Percentiles rank a stretch among this genome's conserved stretches.
phyloP scores from a whole-genome alignment of 2,888 invertebrate genomes.

The Hydroisotoma schaefferi region DNA sequence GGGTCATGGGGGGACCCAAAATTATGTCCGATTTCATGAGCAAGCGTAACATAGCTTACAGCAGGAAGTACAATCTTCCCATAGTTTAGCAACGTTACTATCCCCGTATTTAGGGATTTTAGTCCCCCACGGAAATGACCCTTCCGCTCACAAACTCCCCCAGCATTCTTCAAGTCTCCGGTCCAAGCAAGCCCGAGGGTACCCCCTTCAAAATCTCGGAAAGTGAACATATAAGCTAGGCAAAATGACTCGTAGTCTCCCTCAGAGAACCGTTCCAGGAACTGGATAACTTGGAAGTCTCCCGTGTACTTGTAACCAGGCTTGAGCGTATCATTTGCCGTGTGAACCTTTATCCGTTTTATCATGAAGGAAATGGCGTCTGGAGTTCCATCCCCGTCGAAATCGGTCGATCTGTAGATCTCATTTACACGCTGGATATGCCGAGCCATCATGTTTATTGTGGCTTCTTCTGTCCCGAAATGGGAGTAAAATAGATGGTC shows the following conservation, averaged over 20 bases:
- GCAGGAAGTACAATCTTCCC: slow-evolving; percentile 97
- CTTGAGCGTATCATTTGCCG: slow-evolving; percentile 70
- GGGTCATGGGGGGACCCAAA: slow-evolving; percentile 98
- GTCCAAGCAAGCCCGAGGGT: slow-evolving; percentile 98
- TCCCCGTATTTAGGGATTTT: slow-evolving; percentile 95
- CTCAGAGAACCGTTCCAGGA: slow-evolving; percentile 92
- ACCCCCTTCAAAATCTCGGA: slow-evolving; percentile 92
- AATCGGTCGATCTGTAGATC: slow-evolving; percentile 63
- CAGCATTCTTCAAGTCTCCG: slow-evolving; percentile 83
- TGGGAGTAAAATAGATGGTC: slow-evolving; percentile 94
- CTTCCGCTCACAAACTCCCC: slow-evolving; percentile 96
- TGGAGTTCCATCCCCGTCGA: slow-evolving; percentile 84
- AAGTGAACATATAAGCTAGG: slow-evolving; percentile 97
- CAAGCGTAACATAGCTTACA: slow-evolving; percentile 94
- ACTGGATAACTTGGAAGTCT: slow-evolving; percentile 97
- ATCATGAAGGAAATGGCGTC: slow-evolving; percentile 96
- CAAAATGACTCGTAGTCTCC: slow-evolving; percentile 98
- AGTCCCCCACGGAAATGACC: slow-evolving; percentile 92
- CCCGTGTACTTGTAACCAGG: slow-evolving; percentile 84
- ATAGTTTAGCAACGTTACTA: slow-evolving; percentile 95
- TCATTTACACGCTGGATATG: slow-evolving; percentile 88
- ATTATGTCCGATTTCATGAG: slow-evolving; percentile 99
- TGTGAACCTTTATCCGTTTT: slow-evolving; percentile 90
- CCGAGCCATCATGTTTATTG: slow-evolving; percentile 90
- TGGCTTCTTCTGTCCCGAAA: slow-evolving; percentile 89